These are phyloP conservation scores for Siniperca scherzeri DNA, from an alignment of 2,797 vertebrate species.

Conservation along the genomic window DNA sequence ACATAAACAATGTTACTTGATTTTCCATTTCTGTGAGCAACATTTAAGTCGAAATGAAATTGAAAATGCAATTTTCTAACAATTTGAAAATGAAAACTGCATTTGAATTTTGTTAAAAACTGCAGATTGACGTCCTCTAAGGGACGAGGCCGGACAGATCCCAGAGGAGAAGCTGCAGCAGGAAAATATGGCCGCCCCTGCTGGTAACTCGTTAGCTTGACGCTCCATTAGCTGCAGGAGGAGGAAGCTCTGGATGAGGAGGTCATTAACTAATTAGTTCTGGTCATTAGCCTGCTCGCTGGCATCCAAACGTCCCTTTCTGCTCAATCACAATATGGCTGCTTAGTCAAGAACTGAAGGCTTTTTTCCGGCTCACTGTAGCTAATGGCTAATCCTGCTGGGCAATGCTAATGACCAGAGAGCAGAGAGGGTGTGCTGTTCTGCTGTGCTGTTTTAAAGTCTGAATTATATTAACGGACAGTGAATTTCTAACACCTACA, in stretches of 20 bases:
- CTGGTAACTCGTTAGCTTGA: not conserved
- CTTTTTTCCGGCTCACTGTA: not conserved
- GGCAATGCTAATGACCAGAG: not conserved
- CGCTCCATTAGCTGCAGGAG: constrained; percentile 12
- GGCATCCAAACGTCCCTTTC: constrained; percentile 20
- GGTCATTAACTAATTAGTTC: constrained; percentile 49
- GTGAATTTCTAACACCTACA: not conserved
- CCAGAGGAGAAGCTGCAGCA: constrained; percentile 8
- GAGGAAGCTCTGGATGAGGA: constrained; percentile 26
- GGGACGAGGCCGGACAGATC: not conserved
- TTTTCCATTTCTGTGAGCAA: no score
- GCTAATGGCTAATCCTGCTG: constrained; percentile 35
- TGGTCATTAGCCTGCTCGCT: constrained; percentile 26
- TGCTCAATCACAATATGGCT: constrained; percentile 22
- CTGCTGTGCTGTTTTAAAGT: not conserved
- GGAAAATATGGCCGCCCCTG: constrained; percentile 21
- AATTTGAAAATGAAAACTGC: no score
- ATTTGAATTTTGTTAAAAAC: not conserved
- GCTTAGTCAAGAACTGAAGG: constrained; percentile 7
- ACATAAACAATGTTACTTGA: no score
- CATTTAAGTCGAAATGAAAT: no score
- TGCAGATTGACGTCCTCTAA: not conserved
- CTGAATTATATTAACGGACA: not conserved
- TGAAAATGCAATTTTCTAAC: no score
- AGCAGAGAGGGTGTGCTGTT: not conserved